Conservation (phyloP, 2,113 vertebrate species). For the Butorides virescens region DNA sequence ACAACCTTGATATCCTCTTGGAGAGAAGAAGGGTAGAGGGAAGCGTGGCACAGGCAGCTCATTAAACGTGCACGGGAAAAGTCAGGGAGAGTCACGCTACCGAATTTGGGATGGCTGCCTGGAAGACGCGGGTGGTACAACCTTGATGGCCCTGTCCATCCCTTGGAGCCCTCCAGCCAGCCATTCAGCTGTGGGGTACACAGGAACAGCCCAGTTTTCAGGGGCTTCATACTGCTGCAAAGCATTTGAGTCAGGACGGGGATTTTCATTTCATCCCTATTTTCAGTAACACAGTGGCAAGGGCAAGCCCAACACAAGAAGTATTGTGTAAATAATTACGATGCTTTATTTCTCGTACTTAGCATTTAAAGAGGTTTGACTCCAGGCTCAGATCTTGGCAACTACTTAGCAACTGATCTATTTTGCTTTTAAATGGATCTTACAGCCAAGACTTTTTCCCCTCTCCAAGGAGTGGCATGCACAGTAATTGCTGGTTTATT, state of each 20-base stretch:
- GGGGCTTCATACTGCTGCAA: neutral
- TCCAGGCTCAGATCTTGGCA: neutral
- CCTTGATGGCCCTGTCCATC: neutral
- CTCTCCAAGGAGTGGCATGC: neutral
- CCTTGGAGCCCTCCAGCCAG: neutral
- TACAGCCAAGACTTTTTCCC: neutral
- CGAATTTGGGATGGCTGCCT: neutral
- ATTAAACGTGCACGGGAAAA: rapidly evolving
- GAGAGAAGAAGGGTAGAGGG: neutral
- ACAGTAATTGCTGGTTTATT: neutral
- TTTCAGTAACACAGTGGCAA: neutral
- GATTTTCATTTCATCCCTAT: neutral
- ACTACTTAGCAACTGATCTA: neutral
- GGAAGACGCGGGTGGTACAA: rapidly evolving
- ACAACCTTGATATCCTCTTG: neutral
- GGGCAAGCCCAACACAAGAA: neutral
- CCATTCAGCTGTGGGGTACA: rapidly evolving
- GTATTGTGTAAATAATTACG: neutral
- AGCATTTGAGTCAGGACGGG: neutral
- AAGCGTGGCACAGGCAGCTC: neutral
- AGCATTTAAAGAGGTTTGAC: neutral
- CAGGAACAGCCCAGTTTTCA: neutral
- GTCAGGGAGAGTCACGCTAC: neutral
- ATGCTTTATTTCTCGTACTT: neutral
- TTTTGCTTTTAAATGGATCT: neutral